A percentile compares a stretch with the other conserved stretches of the same genome.
These are phyloP conservation scores for Bombus confusus DNA, from an alignment of 1,140 invertebrate genomes.

Conservation along the genomic window DNA sequence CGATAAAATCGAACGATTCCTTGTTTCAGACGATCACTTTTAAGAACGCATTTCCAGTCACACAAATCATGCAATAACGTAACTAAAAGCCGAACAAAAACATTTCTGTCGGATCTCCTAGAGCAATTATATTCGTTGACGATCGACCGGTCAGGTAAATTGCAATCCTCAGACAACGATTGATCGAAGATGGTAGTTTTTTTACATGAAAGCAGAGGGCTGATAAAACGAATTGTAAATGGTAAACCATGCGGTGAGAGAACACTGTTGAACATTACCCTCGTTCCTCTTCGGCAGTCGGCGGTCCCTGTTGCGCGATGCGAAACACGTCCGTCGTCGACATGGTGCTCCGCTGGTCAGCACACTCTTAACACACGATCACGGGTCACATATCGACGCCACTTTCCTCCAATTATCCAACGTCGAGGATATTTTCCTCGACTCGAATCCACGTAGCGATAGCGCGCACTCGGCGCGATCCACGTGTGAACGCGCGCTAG, in stretches of 20 bases:
- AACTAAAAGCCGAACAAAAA: neutral
- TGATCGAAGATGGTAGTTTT: neutral
- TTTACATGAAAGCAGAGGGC: neutral
- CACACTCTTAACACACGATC: conserved; percentile 37
- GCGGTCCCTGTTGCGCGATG: conserved; percentile 66
- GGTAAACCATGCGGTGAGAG: neutral
- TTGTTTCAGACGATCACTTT: neutral
- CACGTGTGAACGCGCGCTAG: conserved; percentile 48
- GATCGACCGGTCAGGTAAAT: neutral
- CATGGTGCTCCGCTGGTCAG: conserved; percentile 65
- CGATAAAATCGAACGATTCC: neutral
- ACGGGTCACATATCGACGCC: conserved; percentile 52
- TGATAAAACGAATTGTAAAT: neutral
- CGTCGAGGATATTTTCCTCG: conserved; percentile 8
- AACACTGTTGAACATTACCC: conserved; percentile 63
- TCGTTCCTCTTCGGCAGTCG: conserved; percentile 68
- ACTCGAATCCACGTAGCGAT: conserved; percentile 20
- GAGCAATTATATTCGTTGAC: conserved; percentile 8
- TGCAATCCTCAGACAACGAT: neutral
- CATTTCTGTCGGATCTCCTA: neutral
- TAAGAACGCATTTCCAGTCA: neutral
- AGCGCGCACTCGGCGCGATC: conserved; percentile 18
- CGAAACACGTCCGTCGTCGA: conserved; percentile 73
- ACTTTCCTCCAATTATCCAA: neutral
- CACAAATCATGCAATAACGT: neutral